These are phyloP conservation scores for Augochlora pura DNA, from an alignment of 1,140 invertebrate species.

Conservation along the genomic window DNA sequence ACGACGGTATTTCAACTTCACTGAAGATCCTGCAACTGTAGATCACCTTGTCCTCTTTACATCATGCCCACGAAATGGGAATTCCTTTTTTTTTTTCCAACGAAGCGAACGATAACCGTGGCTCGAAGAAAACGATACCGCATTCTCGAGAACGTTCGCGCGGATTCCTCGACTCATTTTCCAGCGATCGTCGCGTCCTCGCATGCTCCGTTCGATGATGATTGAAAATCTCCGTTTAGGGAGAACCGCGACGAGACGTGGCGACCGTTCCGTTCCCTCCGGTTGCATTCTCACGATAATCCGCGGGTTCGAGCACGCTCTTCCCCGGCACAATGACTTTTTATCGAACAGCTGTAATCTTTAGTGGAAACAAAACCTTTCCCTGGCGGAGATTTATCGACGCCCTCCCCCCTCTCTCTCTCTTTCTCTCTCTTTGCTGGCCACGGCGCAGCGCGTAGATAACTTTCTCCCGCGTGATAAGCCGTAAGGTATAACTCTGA, in stretches of 20 bases:
- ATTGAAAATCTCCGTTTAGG: background rate
- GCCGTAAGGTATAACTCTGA: conserved; percentile 72
- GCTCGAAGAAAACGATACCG: too few species aligned
- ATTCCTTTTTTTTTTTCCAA: too few species aligned
- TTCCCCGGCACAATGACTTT: conserved; percentile 52
- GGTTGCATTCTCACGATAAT: conserved; percentile 50
- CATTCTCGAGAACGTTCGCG: background rate
- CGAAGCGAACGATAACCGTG: too few species aligned
- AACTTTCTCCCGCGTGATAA: conserved; percentile 71
- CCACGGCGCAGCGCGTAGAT: conserved; percentile 58
- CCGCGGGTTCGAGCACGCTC: conserved; percentile 17
- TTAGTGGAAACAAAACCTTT: conserved; percentile 64
- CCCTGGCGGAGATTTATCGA: conserved; percentile 56
- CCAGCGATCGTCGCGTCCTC: background rate
- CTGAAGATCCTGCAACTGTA: too few species aligned
- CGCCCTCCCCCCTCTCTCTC: too few species aligned
- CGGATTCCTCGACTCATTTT: too few species aligned
- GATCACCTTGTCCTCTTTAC: too few species aligned
- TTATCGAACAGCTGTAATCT: conserved; percentile 60
- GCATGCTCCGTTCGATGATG: background rate
- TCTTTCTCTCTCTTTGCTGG: conserved; percentile 36
- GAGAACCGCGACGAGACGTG: too few species aligned
- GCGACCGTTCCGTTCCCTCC: background rate
- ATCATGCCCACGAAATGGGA: too few species aligned
- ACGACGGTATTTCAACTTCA: too few species aligned